Percentiles rank a stretch among this genome's conserved stretches.
Conservation (phyloP, 2,797 vertebrate species). For the Takifugu ocellatus region DNA sequence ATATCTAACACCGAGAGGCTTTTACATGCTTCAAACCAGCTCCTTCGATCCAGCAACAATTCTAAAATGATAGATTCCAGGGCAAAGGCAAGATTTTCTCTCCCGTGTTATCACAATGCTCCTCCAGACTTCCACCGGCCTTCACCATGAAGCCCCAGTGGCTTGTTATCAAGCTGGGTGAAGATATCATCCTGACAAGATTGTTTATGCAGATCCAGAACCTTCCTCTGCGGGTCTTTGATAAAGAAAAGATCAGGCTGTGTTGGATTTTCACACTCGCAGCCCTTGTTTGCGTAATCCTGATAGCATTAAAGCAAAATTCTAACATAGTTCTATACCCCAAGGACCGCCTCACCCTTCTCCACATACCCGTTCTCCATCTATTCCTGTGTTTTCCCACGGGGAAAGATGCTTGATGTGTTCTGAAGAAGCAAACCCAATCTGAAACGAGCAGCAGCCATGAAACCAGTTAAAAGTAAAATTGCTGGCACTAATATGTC, state of each 20-base stretch:
- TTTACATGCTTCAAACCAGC: background rate
- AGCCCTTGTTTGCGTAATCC: constrained; percentile 3
- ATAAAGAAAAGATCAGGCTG: constrained; percentile 13
- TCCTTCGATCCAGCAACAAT: background rate
- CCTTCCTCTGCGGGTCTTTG: background rate
- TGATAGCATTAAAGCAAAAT: constrained; percentile 7
- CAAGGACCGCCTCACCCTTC: constrained; percentile 14
- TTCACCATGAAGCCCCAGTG: background rate
- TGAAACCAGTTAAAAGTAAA: constrained; percentile 32
- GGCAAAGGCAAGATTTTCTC: too few species aligned
- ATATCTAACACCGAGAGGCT: background rate
- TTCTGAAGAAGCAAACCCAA: constrained; percentile 11
- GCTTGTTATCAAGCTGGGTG: background rate
- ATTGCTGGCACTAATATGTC: constrained; percentile 56
- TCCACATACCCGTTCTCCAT: constrained; percentile 6
- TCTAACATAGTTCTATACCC: constrained; percentile 23
- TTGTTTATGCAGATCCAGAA: background rate
- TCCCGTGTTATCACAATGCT: too few species aligned
- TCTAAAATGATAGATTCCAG: background rate
- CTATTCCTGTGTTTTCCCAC: constrained; percentile 29
- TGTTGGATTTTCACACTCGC: background rate
- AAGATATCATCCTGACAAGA: background rate
- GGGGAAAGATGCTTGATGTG: constrained; percentile 35
- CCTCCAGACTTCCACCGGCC: too few species aligned
- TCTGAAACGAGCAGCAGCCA: constrained; percentile 34